Evolutionary conservation across 2,113 vertebrate genomes (phyloP).

Genomic region (Cichladusa arquata): DNA sequence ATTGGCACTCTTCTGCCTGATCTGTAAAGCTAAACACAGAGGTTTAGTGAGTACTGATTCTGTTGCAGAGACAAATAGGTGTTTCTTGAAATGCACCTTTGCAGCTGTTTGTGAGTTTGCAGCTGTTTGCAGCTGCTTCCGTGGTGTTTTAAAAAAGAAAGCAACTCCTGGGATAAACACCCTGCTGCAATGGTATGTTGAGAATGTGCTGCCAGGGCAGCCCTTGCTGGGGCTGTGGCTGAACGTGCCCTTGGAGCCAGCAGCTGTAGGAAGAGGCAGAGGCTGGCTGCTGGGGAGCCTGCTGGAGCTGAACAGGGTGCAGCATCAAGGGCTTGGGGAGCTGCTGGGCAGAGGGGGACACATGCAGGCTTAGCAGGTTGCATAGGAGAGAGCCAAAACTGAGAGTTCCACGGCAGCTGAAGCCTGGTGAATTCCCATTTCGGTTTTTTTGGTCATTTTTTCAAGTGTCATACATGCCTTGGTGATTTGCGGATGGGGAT

Average conservation of each 20-base stretch:
- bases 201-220: background rate
- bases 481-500: background rate
- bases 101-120: background rate
- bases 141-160: background rate
- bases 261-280: background rate
- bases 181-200: background rate
- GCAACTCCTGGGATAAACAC: background rate
- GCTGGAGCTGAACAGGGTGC: background rate
- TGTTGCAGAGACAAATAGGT: background rate
- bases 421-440: background rate
- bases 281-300: fast-evolving
- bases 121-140: background rate
- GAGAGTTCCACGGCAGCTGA: background rate
- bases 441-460: background rate
- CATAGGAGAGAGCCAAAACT: background rate
- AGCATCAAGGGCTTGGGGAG: background rate
- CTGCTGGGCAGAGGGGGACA: background rate
- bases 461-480: background rate
- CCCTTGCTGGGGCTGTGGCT: background rate
- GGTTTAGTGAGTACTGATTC: background rate
- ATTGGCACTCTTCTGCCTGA: background rate
- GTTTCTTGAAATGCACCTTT: background rate
- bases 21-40: background rate
- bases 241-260: background rate
- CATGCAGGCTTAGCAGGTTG: background rate